phyloP scores from a whole-genome alignment of 2,888 invertebrate genomes.

The Lasioglossum malachurum region DNA sequence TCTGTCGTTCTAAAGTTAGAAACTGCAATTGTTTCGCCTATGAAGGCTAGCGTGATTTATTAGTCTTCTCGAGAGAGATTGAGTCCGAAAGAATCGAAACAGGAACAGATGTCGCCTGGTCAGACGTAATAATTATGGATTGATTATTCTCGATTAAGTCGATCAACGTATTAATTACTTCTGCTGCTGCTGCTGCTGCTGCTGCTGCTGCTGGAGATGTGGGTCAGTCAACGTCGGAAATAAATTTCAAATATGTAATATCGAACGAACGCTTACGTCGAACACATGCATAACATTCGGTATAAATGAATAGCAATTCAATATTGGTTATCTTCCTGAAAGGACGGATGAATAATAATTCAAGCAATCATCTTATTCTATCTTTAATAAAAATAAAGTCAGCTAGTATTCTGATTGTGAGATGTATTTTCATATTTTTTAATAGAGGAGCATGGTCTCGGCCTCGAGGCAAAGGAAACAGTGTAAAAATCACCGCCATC shows the following conservation, averaged over 20 bases:
- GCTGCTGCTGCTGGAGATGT: not conserved
- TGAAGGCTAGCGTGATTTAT: not conserved
- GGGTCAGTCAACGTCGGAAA: not conserved
- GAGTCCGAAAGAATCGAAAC: slow-evolving; percentile 13
- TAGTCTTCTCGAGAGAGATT: not conserved
- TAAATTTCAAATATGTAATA: slow-evolving; percentile 13
- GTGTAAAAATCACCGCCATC: not conserved
- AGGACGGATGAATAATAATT: not conserved
- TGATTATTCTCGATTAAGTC: slow-evolving; percentile 76
- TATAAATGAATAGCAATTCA: not conserved
- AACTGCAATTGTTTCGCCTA: not conserved
- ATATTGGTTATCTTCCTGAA: not conserved
- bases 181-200: not conserved
- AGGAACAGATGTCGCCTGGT: slow-evolving; percentile 34
- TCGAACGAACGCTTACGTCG: not conserved
- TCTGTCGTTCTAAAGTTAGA: not conserved
- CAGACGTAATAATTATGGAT: slow-evolving; percentile 65
- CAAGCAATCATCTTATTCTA: not conserved
- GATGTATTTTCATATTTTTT: not conserved
- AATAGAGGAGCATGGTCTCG: not conserved
- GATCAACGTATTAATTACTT: slow-evolving; percentile 45
- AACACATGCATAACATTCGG: not conserved
- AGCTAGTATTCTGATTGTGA: not conserved
- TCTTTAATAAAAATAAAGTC: not conserved
- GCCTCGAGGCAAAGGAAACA: not conserved